Base-by-base conservation (phyloP, 2,113 vertebrate genomes). In the Oreochromis niloticus region DNA sequence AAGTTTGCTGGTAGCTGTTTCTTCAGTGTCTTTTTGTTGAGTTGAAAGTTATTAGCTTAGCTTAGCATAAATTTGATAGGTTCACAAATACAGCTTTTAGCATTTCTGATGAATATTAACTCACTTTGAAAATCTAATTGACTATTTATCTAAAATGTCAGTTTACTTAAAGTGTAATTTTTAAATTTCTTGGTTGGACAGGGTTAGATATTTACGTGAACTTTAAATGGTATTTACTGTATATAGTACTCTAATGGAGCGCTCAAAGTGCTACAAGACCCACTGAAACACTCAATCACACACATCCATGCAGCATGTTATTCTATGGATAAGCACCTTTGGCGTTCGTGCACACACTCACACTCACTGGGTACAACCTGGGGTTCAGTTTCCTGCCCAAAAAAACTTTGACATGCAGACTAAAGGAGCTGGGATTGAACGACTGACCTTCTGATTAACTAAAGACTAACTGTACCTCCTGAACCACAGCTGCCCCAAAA, bases 41-140 rank as follows among this genome's bases (percentile, higher is more conserved):
- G 41, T 48, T 19, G 1, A 32, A 78, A n/a, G 27, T 32, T 78
- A 50, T 50, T 52, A 52, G 43, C 46, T 6, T 75, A 32, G 43
- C 71, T 4, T 78, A 50, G 22, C 39, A 46, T 73, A 48, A 78
- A 50, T 14, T 75, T 75, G 24, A 48, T 50, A 32, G 71, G 43
- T 78, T 50, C 2, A 78, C 1, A 78, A 78, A 50, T 52, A 6
- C 73, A 52, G 27, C 73, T 78, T 78, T 19, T 12, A 12, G 73
- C 73, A 78, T 34, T 78, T 78, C 16, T 78, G 43, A 32, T 30
- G 0, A 52, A 50, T 52, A 1, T 32, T 52, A 78, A 52, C 73
- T 50, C 4, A 0, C 27, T n/a, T 78, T 50, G 32, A 32, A 78
- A 50, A 30, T 78, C 43, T 5, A 17, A 14, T 73, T 43, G 13